Base-by-base conservation (phyloP, 1,140 invertebrate genomes). In the Drosophila virilis region DNA sequence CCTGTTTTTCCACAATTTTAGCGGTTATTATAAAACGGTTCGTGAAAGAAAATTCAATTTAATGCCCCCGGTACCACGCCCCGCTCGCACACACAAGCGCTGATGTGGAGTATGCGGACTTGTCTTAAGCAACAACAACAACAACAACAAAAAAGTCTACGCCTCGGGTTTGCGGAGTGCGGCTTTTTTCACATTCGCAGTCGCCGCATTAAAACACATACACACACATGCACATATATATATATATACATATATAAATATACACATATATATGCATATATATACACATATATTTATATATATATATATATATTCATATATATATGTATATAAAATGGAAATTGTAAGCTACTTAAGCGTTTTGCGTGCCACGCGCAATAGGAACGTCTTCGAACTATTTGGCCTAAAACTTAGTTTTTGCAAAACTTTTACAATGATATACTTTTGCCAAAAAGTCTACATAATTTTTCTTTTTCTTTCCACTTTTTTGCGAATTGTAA, bases 1-100 rank as follows among this genome's bases (percentile, higher is more conserved):
- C 91, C 88, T 92, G 90, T 91, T 92, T 92, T 92, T 92, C 91
- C 91, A 92, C 91, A 92, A 92, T 92, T 92, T 92, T 92, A 91
- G 84, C 91, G 84, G 91, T 90, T 92, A 89, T 89, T 78, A 71
- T 89, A 58, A 80, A 75, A 82, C 85, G 74, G 74, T 73, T 61
- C 58, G 77, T 54, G 60, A 64, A 80, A 69, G 58, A 83, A 89
- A 71, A 50, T 78, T 43, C 12, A 46, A 70, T 35, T 35, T 22
- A 54, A 62, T 35, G 12, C 8, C 50, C 13, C 42, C 15, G 51
- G 57, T 13, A 42, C 17, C 51, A 58, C 42, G 46, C 17, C 66
- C 46, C 58, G 48, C 52, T 42, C 42, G 48, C 15, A 17, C 17
- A 55, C 33, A 35, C 55, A 15, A 12, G 33, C 52, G 33, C 10